Base-by-base conservation (phyloP, 2,888 invertebrate genomes). In the Eupithecia vulgata region DNA sequence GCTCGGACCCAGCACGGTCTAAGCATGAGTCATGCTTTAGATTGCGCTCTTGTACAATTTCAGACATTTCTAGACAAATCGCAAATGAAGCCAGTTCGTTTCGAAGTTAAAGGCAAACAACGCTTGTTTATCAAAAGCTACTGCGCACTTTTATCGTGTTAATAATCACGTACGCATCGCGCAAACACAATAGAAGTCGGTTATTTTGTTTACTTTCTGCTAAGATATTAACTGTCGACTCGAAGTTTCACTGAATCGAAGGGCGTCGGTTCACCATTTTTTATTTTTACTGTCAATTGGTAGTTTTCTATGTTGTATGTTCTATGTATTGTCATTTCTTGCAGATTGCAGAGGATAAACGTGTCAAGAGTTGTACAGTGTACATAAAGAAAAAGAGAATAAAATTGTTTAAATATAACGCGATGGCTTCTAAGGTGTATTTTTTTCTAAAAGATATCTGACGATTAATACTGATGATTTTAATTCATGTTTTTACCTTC, bases 101-200 rank as follows among this genome's bases (percentile, higher is more conserved):
- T 52, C 21, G 52, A 52, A 52, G 10, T 21, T 52, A 52, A 52
- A 10, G 52, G 52, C 4, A 52, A 52, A 65, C 45, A 74, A 62
- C 64, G 21, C 37, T 68, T 71, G 59, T 68, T 66, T 68, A 74
- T 67, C 37, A 15, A 74, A 62, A 74, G 37, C 67, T 48, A 68
- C 74, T 71, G 71, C 68, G 74, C 71, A 71, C 68, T 59, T 64
- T 35, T 17, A 25, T 17, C 69, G 71, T 72, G 72, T 67, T 30
- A 57, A 67, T 34, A 67, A 64, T 67, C 75, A 72, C 70, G 72
- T 75, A 64, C 37, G 37, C 40, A 75, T 42, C 62, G 34, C 71
- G 71, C 67, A 72, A 65, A 68, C 69, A 59, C 64, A 68, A 61
- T 67, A 57, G 65, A 68, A 25, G 57, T n/a, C 45, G n/a, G 17